Percentiles rank a stretch among this genome's conserved stretches.
phyloP scores from a whole-genome alignment of 2,113 vertebrate genomes.

The Alectura lathami region DNA sequence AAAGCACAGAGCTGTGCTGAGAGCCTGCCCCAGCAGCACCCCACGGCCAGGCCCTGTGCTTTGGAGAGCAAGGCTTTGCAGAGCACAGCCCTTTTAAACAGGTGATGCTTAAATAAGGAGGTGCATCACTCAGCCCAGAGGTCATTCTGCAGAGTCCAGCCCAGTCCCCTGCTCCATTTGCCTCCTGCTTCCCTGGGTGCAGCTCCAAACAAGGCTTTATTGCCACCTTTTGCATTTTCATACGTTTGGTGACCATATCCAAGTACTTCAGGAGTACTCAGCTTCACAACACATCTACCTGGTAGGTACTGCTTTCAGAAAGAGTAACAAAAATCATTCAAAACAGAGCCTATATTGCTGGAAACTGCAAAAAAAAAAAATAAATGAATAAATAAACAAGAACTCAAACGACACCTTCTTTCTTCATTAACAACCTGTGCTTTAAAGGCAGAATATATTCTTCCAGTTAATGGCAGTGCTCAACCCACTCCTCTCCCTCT shows the following conservation, averaged over 20 bases:
- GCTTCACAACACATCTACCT: background rate
- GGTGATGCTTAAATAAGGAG: background rate
- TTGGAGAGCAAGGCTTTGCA: background rate
- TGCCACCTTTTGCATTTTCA: background rate
- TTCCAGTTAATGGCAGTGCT: background rate
- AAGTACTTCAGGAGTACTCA: background rate
- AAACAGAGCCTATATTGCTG: background rate
- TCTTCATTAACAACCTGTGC: background rate
- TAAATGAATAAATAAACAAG: too few species aligned
- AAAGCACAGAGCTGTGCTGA: background rate
- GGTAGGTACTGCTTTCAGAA: background rate
- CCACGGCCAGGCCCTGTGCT: accelerated
- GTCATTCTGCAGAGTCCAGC: background rate
- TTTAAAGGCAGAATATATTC: background rate
- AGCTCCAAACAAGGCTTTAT: background rate
- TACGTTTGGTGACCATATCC: background rate
- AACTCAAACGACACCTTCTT: background rate
- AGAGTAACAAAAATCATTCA: background rate
- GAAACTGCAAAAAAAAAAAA: too few species aligned
- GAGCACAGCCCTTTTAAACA: background rate
- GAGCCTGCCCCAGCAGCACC: background rate
- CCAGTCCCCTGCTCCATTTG: background rate
- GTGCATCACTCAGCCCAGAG: background rate
- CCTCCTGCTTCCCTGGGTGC: background rate
- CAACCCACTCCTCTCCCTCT: background rate